Conservation (phyloP, 2,888 invertebrate species). For the Sphecodes monilicornis region DNA sequence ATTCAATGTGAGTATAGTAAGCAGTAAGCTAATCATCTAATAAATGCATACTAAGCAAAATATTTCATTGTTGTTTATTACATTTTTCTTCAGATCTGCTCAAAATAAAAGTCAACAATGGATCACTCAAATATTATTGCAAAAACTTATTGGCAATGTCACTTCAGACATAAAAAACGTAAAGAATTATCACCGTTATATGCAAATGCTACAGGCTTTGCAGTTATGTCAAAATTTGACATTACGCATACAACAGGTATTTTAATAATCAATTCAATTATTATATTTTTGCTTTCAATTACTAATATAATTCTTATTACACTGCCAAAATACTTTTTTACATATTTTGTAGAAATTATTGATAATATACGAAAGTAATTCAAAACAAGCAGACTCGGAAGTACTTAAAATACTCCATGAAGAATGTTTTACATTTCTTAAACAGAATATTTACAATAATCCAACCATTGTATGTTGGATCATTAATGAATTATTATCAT, state of each 20-base stretch:
- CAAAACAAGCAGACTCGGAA: constrained; percentile 61
- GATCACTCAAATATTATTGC: constrained; percentile 73
- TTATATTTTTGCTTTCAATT: neutral
- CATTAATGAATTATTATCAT: constrained; percentile 76
- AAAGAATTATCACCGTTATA: constrained; percentile 62
- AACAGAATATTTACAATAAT: constrained; percentile 84
- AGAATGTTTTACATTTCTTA: constrained; percentile 84
- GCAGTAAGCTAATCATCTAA: neutral
- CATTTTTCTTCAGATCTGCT: constrained; percentile 41
- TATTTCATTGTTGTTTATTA: neutral
- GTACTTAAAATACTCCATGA: constrained; percentile 81
- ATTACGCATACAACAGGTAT: constrained; percentile 54
- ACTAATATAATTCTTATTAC: neutral
- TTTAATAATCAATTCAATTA: constrained; percentile 29
- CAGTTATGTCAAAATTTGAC: constrained; percentile 45
- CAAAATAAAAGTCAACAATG: constrained; percentile 68
- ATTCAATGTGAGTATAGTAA: constrained; percentile 53
- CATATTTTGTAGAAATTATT: constrained; percentile 69
- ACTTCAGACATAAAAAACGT: constrained; percentile 40
- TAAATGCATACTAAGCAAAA: neutral
- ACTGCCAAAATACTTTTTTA: constrained; percentile 6
- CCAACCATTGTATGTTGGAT: constrained; percentile 81
- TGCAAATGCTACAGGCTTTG: constrained; percentile 63
- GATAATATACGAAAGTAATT: constrained; percentile 14
- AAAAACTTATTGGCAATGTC: constrained; percentile 60